Evolutionary conservation across 2,113 vertebrate genomes (phyloP).

Genomic region (Gavialis gangeticus): DNA sequence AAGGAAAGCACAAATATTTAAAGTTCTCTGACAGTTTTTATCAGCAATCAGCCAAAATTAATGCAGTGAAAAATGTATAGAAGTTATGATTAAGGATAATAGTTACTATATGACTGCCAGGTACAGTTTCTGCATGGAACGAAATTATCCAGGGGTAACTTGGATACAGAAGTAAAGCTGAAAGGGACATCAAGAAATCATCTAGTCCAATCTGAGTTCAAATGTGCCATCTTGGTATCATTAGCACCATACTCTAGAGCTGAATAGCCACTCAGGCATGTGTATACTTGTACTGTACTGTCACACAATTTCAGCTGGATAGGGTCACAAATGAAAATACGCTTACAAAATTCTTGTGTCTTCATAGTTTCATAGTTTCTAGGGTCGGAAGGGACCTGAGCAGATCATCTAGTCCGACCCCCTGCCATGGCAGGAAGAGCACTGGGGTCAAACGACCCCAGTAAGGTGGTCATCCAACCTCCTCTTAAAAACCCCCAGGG

Average conservation of each 20-base stretch:
- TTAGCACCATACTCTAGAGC: no score
- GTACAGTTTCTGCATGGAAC: neutral
- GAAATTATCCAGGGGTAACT: neutral
- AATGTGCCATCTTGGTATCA: no score
- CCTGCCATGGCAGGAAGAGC: no score
- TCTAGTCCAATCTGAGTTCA: no score
- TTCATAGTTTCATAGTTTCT: no score
- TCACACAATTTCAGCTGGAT: conserved; percentile 26
- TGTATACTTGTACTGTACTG: neutral
- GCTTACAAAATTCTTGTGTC: conserved; percentile 2
- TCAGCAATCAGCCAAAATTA: neutral
- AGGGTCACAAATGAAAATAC: conserved; percentile 28
- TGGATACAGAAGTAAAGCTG: no score
- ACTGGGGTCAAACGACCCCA: no score
- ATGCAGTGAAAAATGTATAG: neutral
- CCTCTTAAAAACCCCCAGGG: no score
- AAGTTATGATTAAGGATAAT: neutral
- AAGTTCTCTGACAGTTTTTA: neutral
- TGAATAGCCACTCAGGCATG: neutral
- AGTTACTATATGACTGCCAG: neutral
- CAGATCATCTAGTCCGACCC: no score
- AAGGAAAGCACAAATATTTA: neutral
- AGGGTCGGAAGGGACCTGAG: no score
- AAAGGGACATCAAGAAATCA: no score
- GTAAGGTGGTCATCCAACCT: no score